Base-by-base conservation (phyloP, 2,888 invertebrate genomes). In the Hemistola chrysoprasaria region DNA sequence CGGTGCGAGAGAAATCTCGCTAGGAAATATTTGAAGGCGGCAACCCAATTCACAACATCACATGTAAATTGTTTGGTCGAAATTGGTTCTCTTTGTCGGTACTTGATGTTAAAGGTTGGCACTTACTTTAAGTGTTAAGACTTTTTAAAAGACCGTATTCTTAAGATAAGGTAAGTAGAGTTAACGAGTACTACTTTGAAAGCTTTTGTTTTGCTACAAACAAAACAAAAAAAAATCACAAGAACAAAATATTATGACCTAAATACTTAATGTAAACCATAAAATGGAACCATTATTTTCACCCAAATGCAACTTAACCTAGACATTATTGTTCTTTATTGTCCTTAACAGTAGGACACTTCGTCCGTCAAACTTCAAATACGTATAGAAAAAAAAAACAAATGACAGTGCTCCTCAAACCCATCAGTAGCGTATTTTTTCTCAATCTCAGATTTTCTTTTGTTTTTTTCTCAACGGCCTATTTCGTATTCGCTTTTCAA, bases 21-120 rank as follows among this genome's bases (percentile, higher is more conserved):
- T 26, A 24, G 35, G 37, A 33, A 47, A 45, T 31, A 29, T 34
- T 47, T 34, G 41, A 50, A 51, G 54, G 60, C 58, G 59, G 61
- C 47, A 45, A 37, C 42, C 35, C 51, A 48, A 50, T 55, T 62
- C 48, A 57, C 49, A 39, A 56, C 34, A 50, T 59, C 65, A 68
- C 67, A 68, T 65, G 64, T 72, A 75, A 78, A 75, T 76, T 72
- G 75, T 76, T 77, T 70, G 72, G 75, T 62, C 65, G 74, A 75
- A 64, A 71, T 70, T 61, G 61, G 26, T 52, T 62, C 49, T 47
- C 50, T 64, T 70, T 70, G 53, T 62, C 58, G 42, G 29, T 53
- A 41, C 48, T 53, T 53, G 44, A 36, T 22, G 34, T 29, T 40
- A 29, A 43, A 47, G 36, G 37, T 28, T 23, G 33, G 16, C 29